phyloP scores from a whole-genome alignment of 2,797 vertebrate species.

The Lagocephalus sceleratus region DNA sequence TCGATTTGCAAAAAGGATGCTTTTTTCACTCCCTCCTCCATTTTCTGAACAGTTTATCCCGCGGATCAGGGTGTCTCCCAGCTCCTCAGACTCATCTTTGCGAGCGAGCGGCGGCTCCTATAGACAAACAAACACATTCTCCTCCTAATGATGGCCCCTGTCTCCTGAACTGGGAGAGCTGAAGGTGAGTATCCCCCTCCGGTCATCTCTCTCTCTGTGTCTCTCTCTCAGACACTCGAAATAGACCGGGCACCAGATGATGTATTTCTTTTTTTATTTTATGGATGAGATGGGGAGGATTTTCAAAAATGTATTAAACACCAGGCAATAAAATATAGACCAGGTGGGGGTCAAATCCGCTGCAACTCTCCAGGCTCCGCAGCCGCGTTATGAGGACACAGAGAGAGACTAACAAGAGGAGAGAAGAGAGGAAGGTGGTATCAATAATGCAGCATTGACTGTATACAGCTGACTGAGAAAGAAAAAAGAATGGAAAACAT shows the following conservation, averaged over 20 bases:
- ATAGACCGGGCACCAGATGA: conserved; percentile 42
- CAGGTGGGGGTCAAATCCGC: conserved; percentile 63
- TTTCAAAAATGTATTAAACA: conserved; percentile 74
- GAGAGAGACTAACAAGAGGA: conserved; percentile 57
- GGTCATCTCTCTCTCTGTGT: conserved; percentile 59
- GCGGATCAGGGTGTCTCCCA: too few relatives aligned
- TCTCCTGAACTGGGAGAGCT: conserved; percentile 63
- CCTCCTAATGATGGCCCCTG: conserved; percentile 70
- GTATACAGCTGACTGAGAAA: conserved; percentile 54
- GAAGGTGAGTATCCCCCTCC: conserved; percentile 70
- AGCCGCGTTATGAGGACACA: conserved; percentile 59
- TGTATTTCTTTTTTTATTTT: conserved; percentile 10
- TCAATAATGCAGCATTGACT: conserved; percentile 70
- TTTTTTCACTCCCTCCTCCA: too few relatives aligned
- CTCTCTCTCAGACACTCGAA: conserved; percentile 62
- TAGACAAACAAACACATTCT: conserved; percentile 43
- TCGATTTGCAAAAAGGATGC: too few relatives aligned
- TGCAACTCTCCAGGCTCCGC: conserved; percentile 56
- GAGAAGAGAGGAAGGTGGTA: conserved; percentile 48
- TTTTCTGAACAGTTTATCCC: too few relatives aligned
- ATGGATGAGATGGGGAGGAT: conserved; percentile 25
- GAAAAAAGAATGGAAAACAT: conserved; percentile 45
- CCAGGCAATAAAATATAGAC: conserved; percentile 74
- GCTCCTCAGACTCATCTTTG: too few relatives aligned
- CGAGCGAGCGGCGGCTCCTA: conserved; percentile 3